Conservation (phyloP, 2,113 vertebrate species). For the Baryphthengus martii region DNA sequence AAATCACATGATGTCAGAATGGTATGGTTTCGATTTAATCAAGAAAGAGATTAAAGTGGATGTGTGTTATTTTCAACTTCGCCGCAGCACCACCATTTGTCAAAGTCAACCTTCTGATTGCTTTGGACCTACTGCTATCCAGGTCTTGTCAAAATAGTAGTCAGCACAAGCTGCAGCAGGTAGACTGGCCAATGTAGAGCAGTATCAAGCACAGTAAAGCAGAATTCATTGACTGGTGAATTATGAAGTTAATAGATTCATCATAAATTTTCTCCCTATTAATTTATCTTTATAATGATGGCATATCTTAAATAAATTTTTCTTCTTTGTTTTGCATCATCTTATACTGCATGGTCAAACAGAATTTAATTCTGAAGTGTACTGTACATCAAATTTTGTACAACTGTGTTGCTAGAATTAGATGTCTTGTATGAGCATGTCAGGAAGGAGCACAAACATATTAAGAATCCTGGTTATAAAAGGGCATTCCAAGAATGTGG, state of each 20-base stretch:
- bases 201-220: slow-evolving; percentile 67
- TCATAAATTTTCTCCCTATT: slow-evolving; percentile 73
- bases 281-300: slow-evolving; percentile 73
- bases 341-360: slow-evolving; percentile 28
- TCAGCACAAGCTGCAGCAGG: slow-evolving; percentile 84
- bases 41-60: slow-evolving; percentile 99
- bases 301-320: slow-evolving; percentile 46
- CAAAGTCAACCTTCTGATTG: slow-evolving; percentile 99
- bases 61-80: slow-evolving; percentile 99
- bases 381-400: slow-evolving; percentile 41
- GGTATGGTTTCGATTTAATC: slow-evolving; percentile 97
- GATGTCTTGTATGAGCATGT: slow-evolving; percentile 31
- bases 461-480: slow-evolving; percentile 60
- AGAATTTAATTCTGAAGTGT: slow-evolving; percentile 57
- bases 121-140: slow-evolving; percentile 98
- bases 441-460: slow-evolving; percentile 33
- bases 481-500: slow-evolving; percentile 56
- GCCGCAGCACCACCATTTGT: slow-evolving; percentile 95
- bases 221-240: slow-evolving; percentile 76
- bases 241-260: slow-evolving; percentile 77
- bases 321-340: slow-evolving; percentile 59
- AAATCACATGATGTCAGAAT: slow-evolving; percentile 95
- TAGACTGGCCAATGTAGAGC: slow-evolving; percentile 73
- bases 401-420: slow-evolving; percentile 25
- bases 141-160: slow-evolving; percentile 96